A percentile compares a stretch with the other conserved stretches of the same genome.
Conservation (phyloP, 2,888 invertebrate species). For the Opisthograptis luteolata region DNA sequence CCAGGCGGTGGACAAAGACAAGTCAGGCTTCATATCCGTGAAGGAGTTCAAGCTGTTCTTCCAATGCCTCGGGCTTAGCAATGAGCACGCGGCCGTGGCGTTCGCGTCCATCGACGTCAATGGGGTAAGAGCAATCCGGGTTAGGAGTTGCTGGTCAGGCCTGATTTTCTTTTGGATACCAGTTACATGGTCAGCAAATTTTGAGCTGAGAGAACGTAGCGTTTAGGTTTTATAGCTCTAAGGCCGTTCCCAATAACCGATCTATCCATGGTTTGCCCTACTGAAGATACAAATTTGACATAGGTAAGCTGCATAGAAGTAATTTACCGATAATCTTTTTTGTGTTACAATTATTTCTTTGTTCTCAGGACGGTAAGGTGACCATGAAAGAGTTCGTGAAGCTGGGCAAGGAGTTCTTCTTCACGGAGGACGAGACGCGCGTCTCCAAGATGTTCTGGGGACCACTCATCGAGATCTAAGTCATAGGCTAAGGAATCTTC, state of each 20-base stretch:
- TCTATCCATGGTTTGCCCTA: no score
- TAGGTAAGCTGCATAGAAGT: no score
- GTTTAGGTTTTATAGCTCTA: no score
- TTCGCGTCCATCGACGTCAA: conserved; percentile 92
- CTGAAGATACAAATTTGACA: no score
- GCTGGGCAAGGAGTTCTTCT: conserved; percentile 91
- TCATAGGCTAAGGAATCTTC: conserved; percentile 23
- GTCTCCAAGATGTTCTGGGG: conserved; percentile 95
- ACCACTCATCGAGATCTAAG: conserved; percentile 86
- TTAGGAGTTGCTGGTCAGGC: no score
- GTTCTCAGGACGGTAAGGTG: conserved; percentile 87
- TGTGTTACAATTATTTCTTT: background rate
- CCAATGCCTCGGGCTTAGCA: conserved; percentile 89
- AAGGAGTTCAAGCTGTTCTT: conserved; percentile 93
- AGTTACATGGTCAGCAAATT: no score
- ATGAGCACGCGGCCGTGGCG: conserved; percentile 90
- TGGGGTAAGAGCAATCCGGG: conserved; percentile 76
- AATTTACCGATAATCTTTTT: no score
- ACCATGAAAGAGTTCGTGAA: conserved; percentile 91
- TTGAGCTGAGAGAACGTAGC: no score
- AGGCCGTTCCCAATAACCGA: no score
- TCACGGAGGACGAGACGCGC: conserved; percentile 89
- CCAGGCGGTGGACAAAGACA: conserved; percentile 93
- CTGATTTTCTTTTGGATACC: no score
- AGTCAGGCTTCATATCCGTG: conserved; percentile 90